phyloP scores from a whole-genome alignment of 2,888 invertebrate genomes.

The Epicampocera succincta region DNA sequence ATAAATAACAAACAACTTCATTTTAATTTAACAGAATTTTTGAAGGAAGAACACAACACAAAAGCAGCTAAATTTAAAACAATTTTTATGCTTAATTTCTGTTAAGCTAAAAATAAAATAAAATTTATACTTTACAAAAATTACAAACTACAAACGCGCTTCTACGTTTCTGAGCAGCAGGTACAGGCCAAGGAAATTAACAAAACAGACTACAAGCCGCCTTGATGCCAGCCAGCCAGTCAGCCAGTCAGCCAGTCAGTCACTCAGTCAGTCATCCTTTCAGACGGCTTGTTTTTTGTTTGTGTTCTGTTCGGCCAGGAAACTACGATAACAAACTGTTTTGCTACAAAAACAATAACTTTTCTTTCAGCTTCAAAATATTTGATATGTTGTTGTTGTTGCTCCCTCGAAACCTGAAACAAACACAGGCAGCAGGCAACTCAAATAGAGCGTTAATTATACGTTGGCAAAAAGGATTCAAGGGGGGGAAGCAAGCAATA shows the following conservation, averaged over 20 bases:
- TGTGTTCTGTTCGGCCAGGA: conserved; percentile 19
- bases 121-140: conserved; percentile 30
- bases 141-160: conserved; percentile 4
- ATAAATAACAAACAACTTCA: conserved; percentile 17
- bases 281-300: too few species aligned
- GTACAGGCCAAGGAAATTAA: conserved; percentile 4
- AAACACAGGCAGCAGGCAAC: background rate
- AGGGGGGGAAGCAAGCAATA: conserved; percentile 8
- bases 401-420: conserved; percentile 39
- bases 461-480: conserved; percentile 53
- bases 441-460: conserved; percentile 53
- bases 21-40: conserved; percentile 18
- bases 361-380: conserved; percentile 3
- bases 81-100: conserved; percentile 37
- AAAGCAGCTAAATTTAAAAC: background rate
- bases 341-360: conserved; percentile 21
- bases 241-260: background rate
- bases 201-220: conserved; percentile 5
- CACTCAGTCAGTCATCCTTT: too few species aligned
- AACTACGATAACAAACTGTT: conserved; percentile 52
- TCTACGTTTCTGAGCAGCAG: conserved; percentile 11
- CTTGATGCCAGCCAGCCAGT: conserved; percentile 23
- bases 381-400: conserved; percentile 12
- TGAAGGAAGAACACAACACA: background rate
- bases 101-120: conserved; percentile 2